A percentile compares a stretch with the other conserved stretches of the same genome.
These are phyloP conservation scores for Meda fulgida DNA, from an alignment of 2,797 vertebrate species.

Conservation along the genomic window DNA sequence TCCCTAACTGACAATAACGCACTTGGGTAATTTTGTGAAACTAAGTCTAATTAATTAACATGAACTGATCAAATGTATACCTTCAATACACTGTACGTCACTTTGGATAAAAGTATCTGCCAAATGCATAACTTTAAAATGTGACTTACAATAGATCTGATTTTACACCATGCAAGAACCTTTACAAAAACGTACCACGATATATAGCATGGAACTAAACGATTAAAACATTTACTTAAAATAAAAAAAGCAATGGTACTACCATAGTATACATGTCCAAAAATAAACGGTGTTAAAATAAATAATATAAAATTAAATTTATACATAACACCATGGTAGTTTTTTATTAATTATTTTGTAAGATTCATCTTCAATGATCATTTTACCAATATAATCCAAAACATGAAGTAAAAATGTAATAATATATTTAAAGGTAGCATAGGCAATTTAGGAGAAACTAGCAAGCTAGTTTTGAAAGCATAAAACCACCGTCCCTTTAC, in stretches of 20 bases:
- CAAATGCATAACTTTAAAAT: conserved; percentile 11
- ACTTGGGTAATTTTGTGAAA: conserved; percentile 35
- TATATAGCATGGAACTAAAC: not conserved
- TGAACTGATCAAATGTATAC: too few relatives aligned
- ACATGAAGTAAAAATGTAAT: not conserved
- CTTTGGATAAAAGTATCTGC: too few relatives aligned
- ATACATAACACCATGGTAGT: not conserved
- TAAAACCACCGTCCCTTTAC: too few relatives aligned
- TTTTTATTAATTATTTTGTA: not conserved
- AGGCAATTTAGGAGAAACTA: too few relatives aligned
- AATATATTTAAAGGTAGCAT: not conserved
- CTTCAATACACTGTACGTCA: too few relatives aligned
- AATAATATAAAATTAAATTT: not conserved
- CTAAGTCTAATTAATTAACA: conserved; percentile 1
- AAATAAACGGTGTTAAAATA: too few relatives aligned
- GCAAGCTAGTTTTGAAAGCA: too few relatives aligned
- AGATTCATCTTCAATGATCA: not conserved
- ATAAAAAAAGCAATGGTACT: not conserved
- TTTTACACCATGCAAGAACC: not conserved
- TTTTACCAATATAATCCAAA: not conserved
- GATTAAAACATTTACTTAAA: not conserved
- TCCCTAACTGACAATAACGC: conserved; percentile 32
- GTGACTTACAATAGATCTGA: not conserved
- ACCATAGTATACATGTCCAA: too few relatives aligned
- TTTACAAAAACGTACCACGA: not conserved